Base-by-base conservation (phyloP, 2,113 vertebrate genomes). In the Calonectris borealis region DNA sequence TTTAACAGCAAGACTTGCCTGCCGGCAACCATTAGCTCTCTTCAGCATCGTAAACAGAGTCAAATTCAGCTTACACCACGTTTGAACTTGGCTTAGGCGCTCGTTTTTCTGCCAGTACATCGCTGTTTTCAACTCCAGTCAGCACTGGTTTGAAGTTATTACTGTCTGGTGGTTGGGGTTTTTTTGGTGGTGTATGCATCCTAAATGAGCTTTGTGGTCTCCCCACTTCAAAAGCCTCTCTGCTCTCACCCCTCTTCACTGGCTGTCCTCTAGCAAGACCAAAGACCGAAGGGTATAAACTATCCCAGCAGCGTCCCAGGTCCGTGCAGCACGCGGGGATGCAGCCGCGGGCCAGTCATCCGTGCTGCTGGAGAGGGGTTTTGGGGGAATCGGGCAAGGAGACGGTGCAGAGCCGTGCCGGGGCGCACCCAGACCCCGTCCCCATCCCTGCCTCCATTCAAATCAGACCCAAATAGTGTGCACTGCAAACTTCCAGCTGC, bases 201-300 rank as follows among this genome's bases (percentile, higher is more conserved):
- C 75, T 87, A 94, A 95, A 95, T 91, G 95, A 97, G 93, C 93
- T 91, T 93, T 95, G 95, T 95, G 94, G 87, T 94, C 87, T 96
- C 51, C 38, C 84, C 96, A 93, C 91, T 95, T 96, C 95, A 94
- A 96, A 97, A 90, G 71, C 38, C 13, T 73, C 54, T 91, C 82
- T 88, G 82, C 90, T 95, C 51, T 90, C 64, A 78, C 55, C 76
- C 44, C 76, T 55, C 21, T 89, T 93, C 85, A 46, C 81, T 84
- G 81, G 58, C 86, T 91, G 87, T 94, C 91, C 62, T 87, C 58
- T 94, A 85, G 62, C 44, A 82, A 96, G 81, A 70, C 91, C 86
- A 85, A 89, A 90, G 89, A 92, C 90, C 6, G 8, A 95, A 75
- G 79, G 60, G 69, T 70, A 88, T 79, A 84, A 96, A 96, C 94